Percentiles rank a stretch among this genome's conserved stretches.
These are phyloP conservation scores for Bubo scandiacus DNA, from an alignment of 2,113 vertebrate species.

Conservation along the genomic window DNA sequence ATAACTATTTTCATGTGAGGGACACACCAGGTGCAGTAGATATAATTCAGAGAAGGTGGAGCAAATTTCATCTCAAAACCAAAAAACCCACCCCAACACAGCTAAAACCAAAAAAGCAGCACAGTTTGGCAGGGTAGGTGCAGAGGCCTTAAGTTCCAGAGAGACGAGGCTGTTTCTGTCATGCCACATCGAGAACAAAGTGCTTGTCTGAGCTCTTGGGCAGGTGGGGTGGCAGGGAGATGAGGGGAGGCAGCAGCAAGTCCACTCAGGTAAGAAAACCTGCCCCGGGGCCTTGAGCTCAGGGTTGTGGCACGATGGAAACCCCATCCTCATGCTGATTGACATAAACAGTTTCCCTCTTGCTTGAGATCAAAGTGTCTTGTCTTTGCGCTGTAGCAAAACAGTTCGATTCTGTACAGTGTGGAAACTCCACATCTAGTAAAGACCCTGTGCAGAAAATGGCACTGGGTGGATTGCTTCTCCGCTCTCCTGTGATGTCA, in stretches of 20 bases:
- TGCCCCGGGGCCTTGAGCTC: neutral
- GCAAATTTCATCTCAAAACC: neutral
- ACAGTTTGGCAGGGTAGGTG: neutral
- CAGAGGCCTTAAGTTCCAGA: neutral
- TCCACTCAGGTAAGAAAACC: neutral
- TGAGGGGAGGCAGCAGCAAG: fast-evolving
- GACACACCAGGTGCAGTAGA: neutral
- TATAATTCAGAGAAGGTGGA: neutral
- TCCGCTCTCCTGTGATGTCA: neutral
- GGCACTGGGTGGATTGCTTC: fast-evolving
- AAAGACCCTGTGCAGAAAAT: neutral
- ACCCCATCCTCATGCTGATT: neutral
- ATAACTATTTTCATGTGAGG: neutral
- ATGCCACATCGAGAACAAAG: neutral
- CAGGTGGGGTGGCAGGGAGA: neutral
- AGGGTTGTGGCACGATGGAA: neutral
- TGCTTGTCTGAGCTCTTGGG: neutral
- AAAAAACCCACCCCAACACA: neutral
- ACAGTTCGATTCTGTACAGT: fast-evolving
- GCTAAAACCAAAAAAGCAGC: neutral
- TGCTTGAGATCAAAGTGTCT: neutral
- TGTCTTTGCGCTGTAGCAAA: neutral
- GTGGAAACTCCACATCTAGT: neutral
- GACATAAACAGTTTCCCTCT: neutral
- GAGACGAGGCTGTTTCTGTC: neutral